Base-by-base conservation (phyloP, 2,113 vertebrate genomes). In the Pelvicachromis taeniatus region DNA sequence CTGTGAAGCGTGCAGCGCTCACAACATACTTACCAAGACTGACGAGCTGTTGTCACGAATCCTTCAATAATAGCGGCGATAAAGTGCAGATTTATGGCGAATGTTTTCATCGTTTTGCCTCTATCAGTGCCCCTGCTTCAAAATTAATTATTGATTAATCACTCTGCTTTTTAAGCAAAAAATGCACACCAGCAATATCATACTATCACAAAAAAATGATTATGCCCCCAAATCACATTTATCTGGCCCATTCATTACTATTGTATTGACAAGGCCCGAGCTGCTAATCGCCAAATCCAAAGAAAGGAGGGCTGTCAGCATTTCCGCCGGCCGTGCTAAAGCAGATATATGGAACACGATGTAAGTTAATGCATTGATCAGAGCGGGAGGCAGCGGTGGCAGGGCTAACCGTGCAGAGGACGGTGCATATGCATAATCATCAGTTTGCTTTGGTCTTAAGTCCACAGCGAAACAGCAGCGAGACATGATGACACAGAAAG, bases 81-180 rank as follows among this genome's bases (percentile, higher is more conserved):
- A 96, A 95, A 96, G 93, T 79, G 87, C 88, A 94, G 94, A 96
- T 97, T 96, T 96, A 96, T 96, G 92, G 94, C 91, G 92, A 96
- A 95, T 95, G 94, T 95, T 96, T 94, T 94, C 95, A 94, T 94
- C 91, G 85, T 93, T 95, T 95, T 80, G 92, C 93, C 94, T 96
- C 93, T 89, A 94, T 96, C 96, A 89, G 93, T 91, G 92, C 91
- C 89, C 91, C 89, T 33, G 95, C 91, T 95, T 96, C 94, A 96
- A 96, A 95, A 97, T 97, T 96, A 97, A 97, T 96, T 96, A 97
- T 97, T 96, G 96, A 97, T 97, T 96, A 95, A 96, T 96, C 95
- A 94, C 96, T 96, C 94, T 94, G 87, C 95, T 92, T 95, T 96
- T 95, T 95, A 96, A 96, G 94, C 93, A 96, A 96, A 65, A 97